These are phyloP conservation scores for Lordiphosa clarofinis DNA, from an alignment of 1,140 invertebrate species.

Conservation along the genomic window DNA sequence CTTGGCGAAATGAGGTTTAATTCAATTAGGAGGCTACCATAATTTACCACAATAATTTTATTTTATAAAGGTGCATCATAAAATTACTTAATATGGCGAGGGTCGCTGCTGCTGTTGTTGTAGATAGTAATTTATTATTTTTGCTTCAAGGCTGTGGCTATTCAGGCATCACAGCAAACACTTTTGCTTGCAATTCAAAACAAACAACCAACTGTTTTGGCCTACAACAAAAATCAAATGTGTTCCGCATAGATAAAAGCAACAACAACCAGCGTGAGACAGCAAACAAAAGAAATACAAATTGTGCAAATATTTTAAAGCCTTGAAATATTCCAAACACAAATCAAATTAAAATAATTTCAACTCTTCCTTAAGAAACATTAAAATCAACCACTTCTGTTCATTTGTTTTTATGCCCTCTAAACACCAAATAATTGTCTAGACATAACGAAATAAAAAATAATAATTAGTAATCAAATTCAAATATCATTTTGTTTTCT, in stretches of 20 bases:
- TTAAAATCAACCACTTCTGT: slow-evolving; percentile 5
- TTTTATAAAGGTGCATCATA: slow-evolving; percentile 41
- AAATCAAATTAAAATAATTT: slow-evolving; percentile 43
- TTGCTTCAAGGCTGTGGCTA: slow-evolving; percentile 48
- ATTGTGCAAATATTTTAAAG: slow-evolving; percentile 33
- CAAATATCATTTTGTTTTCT: slow-evolving; percentile 31
- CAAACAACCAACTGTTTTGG: slow-evolving; percentile 33
- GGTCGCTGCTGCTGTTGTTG: slow-evolving; percentile 23
- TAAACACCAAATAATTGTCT: slow-evolving; percentile 45
- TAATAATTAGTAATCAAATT: slow-evolving; percentile 27
- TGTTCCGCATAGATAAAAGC: slow-evolving; percentile 28
- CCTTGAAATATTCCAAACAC: slow-evolving; percentile 44
- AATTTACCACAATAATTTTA: slow-evolving; percentile 68
- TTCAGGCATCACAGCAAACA: slow-evolving; percentile 52
- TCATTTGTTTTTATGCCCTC: slow-evolving; percentile 7
- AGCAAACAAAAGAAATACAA: slow-evolving; percentile 13
- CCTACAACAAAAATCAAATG: slow-evolving; percentile 15
- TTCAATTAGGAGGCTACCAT: slow-evolving; percentile 69
- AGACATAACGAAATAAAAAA: slow-evolving; percentile 27
- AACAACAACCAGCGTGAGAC: neutral
- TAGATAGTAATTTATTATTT: slow-evolving; percentile 13
- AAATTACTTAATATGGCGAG: slow-evolving; percentile 69
- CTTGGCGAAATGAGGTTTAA: slow-evolving; percentile 51
- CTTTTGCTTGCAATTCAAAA: slow-evolving; percentile 44
- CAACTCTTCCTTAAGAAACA: slow-evolving; percentile 8